These are phyloP conservation scores for Haemorhous mexicanus DNA, from an alignment of 2,113 vertebrate genomes.

Conservation along the genomic window DNA sequence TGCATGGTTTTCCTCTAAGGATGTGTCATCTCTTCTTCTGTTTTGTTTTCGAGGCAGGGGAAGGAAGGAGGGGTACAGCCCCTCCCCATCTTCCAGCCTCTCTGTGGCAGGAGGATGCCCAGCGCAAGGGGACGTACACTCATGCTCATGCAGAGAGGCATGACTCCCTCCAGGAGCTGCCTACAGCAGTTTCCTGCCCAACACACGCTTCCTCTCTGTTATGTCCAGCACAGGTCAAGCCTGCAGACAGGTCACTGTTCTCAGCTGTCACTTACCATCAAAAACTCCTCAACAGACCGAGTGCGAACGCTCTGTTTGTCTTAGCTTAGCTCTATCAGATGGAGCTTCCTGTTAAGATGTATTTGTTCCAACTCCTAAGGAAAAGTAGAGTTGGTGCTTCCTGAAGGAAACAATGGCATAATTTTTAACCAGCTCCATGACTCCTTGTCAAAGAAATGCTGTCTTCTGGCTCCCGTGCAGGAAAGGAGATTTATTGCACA, in stretches of 20 bases:
- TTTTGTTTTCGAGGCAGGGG: not conserved
- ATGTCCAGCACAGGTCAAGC: not conserved
- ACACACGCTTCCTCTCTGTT: not conserved
- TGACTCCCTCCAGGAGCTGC: not conserved
- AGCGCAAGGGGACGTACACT: not conserved
- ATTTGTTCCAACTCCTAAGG: constrained; percentile 26
- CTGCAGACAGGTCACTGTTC: not conserved
- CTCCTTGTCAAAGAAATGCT: not conserved
- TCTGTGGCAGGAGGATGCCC: not conserved
- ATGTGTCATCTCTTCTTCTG: not conserved
- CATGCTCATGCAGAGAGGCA: not conserved
- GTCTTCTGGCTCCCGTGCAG: not conserved
- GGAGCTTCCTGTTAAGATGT: constrained; percentile 52
- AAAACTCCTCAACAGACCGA: not conserved
- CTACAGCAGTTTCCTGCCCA: not conserved
- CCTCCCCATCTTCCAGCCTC: not conserved
- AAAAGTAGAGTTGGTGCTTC: constrained; percentile 50
- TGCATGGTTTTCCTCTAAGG: not conserved
- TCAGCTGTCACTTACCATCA: constrained; percentile 20
- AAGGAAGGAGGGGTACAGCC: not conserved
- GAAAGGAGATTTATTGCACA: not conserved
- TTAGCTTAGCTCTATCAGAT: constrained; percentile 1
- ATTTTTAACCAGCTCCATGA: constrained; percentile 37
- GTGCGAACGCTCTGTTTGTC: not conserved
- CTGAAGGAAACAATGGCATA: constrained; percentile 61